These are phyloP conservation scores for Gila robusta DNA, from an alignment of 2,797 vertebrate genomes.

Conservation along the genomic window DNA sequence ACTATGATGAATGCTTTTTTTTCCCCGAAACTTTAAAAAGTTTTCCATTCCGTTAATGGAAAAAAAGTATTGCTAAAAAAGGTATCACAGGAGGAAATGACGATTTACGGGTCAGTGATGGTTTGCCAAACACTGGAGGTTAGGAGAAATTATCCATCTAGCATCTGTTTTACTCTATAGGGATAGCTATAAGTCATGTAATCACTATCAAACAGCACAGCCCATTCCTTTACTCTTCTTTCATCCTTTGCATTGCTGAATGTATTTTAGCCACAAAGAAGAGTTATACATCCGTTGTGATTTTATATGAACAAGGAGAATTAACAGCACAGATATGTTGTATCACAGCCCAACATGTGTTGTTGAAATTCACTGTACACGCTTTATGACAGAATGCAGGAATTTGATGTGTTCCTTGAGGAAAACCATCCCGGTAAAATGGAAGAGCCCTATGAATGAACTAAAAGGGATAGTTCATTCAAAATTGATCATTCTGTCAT, in stretches of 20 bases:
- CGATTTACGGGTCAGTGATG: constrained; percentile 33
- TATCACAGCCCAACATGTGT: background rate
- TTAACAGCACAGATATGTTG: constrained; percentile 15
- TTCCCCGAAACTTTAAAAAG: background rate
- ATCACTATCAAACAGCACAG: constrained; percentile 27
- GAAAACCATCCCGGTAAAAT: background rate
- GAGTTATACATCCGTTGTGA: constrained; percentile 30
- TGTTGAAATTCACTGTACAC: background rate
- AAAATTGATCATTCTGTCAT: background rate
- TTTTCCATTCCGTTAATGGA: constrained; percentile 17
- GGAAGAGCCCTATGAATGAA: background rate
- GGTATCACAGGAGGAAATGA: background rate
- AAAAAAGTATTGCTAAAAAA: constrained; percentile 12
- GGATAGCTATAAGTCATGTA: constrained; percentile 18
- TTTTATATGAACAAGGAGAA: constrained; percentile 23
- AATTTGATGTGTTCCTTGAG: background rate
- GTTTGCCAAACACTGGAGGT: constrained; percentile 25
- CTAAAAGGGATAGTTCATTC: background rate
- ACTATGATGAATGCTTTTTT: background rate
- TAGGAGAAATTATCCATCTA: constrained; percentile 13
- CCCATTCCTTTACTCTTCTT: constrained; percentile 26
- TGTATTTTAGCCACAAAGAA: constrained; percentile 12
- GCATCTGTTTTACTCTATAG: constrained; percentile 40
- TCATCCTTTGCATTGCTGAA: constrained; percentile 27
- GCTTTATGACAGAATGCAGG: background rate